Conservation (phyloP, 2,113 vertebrate species). For the Amazona vittata region DNA sequence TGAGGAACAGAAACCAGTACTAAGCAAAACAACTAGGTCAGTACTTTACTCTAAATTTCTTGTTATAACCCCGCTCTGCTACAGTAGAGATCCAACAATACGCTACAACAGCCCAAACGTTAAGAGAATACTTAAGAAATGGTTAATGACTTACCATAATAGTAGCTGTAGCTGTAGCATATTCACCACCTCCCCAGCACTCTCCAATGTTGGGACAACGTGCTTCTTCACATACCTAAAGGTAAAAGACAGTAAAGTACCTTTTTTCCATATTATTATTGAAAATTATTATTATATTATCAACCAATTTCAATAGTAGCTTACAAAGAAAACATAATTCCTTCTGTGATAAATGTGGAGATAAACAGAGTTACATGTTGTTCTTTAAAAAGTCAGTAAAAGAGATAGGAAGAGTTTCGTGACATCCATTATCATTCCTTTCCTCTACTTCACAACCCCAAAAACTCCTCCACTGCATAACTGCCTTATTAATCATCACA, state of each 20-base stretch:
- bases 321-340: neutral
- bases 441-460: neutral
- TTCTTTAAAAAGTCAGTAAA: neutral
- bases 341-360: neutral
- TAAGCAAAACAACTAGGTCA: neutral
- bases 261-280: neutral
- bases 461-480: neutral
- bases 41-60: neutral
- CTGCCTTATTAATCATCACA: neutral
- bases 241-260: neutral
- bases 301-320: neutral
- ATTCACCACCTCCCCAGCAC: slow-evolving; percentile 96
- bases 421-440: neutral
- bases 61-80: neutral
- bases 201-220: slow-evolving; percentile 98
- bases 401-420: neutral
- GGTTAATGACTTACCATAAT: slow-evolving; percentile 88
- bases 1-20: neutral
- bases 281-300: neutral
- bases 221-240: slow-evolving; percentile 96
- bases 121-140: neutral
- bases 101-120: neutral
- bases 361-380: neutral
- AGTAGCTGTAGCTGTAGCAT: slow-evolving; percentile 93
- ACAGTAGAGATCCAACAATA: neutral